These are phyloP conservation scores for Tortrix viridana DNA, from an alignment of 2,888 invertebrate species.

Conservation along the genomic window DNA sequence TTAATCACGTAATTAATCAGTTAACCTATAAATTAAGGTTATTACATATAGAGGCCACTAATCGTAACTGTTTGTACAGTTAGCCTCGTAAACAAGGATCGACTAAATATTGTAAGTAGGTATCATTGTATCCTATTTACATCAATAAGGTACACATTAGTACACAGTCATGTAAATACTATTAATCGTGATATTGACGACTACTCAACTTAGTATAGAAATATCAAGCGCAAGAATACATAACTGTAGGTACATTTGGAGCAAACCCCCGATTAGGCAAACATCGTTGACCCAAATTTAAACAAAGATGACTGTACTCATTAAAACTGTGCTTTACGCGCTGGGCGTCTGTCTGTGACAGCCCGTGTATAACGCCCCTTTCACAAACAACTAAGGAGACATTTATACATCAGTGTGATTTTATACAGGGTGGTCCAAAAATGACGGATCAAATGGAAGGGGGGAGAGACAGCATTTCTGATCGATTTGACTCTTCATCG, in stretches of 20 bases:
- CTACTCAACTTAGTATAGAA: no score
- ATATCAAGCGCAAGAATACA: constrained; percentile 3
- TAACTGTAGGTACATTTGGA: constrained; percentile 1
- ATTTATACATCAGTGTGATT: not conserved
- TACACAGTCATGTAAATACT: no score
- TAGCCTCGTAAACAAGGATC: constrained; percentile 3
- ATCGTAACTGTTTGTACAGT: constrained; percentile 13
- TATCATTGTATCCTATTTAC: no score
- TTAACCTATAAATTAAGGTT: constrained; percentile 8
- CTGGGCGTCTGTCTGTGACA: constrained; percentile 12
- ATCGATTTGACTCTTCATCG: no score
- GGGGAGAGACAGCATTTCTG: no score
- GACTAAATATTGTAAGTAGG: no score
- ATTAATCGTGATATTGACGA: no score
- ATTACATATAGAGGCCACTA: constrained; percentile 12
- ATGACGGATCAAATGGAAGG: no score
- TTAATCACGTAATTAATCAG: not conserved
- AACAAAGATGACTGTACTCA: constrained; percentile 31
- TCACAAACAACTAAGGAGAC: not conserved
- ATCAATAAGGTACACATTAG: no score
- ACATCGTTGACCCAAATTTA: constrained; percentile 34
- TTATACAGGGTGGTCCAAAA: not conserved
- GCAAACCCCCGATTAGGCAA: constrained; percentile 19
- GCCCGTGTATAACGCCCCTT: not conserved
- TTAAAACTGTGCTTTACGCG: constrained; percentile 26